These are phyloP conservation scores for Onychomys arenicola DNA, from an alignment of 2,797 vertebrate genomes.

Conservation along the genomic window DNA sequence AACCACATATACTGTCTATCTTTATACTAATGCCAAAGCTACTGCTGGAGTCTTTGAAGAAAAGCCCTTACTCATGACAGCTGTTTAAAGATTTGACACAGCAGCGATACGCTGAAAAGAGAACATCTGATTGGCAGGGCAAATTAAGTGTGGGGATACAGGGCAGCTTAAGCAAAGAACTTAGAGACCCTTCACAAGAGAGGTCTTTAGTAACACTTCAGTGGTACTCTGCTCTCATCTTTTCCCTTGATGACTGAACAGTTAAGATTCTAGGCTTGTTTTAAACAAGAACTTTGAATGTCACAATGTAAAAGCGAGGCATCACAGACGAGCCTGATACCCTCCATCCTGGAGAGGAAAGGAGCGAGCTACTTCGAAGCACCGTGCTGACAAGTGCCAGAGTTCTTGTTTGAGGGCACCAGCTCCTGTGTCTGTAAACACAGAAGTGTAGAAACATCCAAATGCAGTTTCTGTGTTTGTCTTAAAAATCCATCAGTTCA, in stretches of 20 bases:
- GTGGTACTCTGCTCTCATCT: neutral
- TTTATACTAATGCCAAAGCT: conserved; percentile 24
- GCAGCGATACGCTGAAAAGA: neutral
- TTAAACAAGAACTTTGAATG: conserved; percentile 61
- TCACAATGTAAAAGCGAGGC: conserved; percentile 53
- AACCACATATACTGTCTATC: neutral
- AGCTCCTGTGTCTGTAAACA: neutral
- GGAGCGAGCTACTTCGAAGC: neutral
- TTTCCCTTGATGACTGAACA: neutral
- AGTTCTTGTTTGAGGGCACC: neutral
- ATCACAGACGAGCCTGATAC: conserved; percentile 32
- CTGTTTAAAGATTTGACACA: conserved; percentile 14
- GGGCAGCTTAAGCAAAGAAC: neutral
- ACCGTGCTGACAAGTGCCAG: conserved; percentile 17
- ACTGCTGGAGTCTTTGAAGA: neutral
- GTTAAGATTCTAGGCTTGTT: conserved; percentile 22
- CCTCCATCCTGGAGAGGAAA: conserved; percentile 34
- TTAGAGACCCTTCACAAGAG: neutral
- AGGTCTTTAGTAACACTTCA: conserved; percentile 17
- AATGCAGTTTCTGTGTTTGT: conserved; percentile 18
- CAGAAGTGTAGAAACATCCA: conserved; percentile 29
- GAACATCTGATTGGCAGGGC: neutral
- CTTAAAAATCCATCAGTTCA: conserved; percentile 69
- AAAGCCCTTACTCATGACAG: conserved; percentile 58
- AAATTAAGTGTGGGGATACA: neutral